These are phyloP conservation scores for Spilarctia lutea DNA, from an alignment of 2,888 invertebrate genomes.

Conservation along the genomic window DNA sequence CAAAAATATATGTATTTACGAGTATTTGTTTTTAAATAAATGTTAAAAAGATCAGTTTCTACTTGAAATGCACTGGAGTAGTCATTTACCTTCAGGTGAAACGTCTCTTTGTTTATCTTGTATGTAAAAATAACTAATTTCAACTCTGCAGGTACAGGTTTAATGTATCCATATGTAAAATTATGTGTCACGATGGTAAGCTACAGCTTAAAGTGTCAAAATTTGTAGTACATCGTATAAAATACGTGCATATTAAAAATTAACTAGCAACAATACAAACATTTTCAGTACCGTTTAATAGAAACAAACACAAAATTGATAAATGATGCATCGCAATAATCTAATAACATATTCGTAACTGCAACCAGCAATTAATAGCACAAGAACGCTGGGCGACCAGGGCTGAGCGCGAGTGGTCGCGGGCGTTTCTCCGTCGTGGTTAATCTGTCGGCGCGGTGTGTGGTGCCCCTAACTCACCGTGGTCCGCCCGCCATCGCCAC, in stretches of 20 bases:
- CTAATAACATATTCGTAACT: conserved; percentile 47
- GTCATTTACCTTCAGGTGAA: too few species aligned
- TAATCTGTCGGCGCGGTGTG: conserved; percentile 84
- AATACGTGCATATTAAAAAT: conserved; percentile 20
- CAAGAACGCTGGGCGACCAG: conserved; percentile 32
- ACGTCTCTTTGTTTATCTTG: too few species aligned
- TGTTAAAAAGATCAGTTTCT: too few species aligned
- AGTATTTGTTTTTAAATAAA: too few species aligned
- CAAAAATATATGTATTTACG: neutral
- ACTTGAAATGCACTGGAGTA: too few species aligned
- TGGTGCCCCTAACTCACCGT: conserved; percentile 83
- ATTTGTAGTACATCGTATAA: neutral
- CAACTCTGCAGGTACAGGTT: too few species aligned
- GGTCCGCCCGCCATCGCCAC: conserved; percentile 63
- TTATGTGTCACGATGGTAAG: too few species aligned
- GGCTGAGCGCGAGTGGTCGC: conserved; percentile 33
- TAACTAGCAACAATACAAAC: conserved; percentile 34
- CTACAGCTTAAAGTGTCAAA: neutral
- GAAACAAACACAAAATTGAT: conserved; percentile 51
- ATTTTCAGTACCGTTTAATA: conserved; percentile 20
- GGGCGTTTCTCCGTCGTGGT: conserved; percentile 47
- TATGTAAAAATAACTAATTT: too few species aligned
- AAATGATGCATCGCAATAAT: conserved; percentile 52
- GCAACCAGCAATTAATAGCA: conserved; percentile 52
- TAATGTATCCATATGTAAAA: too few species aligned